These are phyloP conservation scores for Ophonus ardosiacus DNA, from an alignment of 2,888 invertebrate genomes.

Conservation along the genomic window DNA sequence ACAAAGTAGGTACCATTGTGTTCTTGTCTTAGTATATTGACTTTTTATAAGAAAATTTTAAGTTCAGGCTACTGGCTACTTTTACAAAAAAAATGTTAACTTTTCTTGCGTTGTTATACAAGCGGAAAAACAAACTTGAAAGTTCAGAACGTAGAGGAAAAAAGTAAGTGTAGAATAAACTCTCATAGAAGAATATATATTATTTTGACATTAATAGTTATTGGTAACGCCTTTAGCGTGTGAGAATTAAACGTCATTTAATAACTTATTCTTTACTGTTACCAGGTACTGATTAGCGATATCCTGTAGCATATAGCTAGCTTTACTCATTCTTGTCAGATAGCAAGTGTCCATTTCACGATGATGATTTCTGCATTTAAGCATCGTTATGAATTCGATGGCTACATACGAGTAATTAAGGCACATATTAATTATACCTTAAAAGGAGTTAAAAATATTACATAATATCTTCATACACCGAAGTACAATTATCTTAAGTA, in stretches of 20 bases:
- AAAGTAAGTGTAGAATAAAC: not conserved
- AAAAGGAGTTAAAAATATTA: slow-evolving; percentile 31
- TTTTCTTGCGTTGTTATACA: no score
- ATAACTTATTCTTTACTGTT: not conserved
- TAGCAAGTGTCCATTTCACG: not conserved
- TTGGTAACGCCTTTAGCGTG: slow-evolving; percentile 1
- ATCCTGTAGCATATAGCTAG: not conserved
- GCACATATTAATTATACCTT: slow-evolving; percentile 9
- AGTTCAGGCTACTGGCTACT: no score
- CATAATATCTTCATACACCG: slow-evolving; percentile 13
- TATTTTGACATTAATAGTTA: slow-evolving; percentile 3
- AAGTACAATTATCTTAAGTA: slow-evolving; percentile 23
- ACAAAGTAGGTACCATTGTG: no score
- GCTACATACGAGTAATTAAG: slow-evolving; percentile 1
- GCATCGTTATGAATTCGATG: not conserved
- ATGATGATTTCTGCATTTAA: slow-evolving; percentile 16
- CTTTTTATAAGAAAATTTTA: no score
- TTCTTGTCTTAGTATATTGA: no score
- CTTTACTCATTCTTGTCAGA: not conserved
- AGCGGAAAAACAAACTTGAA: not conserved
- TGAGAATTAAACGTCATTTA: slow-evolving; percentile 14
- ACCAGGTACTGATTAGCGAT: slow-evolving; percentile 36
- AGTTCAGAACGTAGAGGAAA: not conserved
- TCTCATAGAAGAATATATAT: not conserved
- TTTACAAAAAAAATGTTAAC: no score